Conservation (phyloP, 2,888 invertebrate species). For the Perizoma affinitatum region DNA sequence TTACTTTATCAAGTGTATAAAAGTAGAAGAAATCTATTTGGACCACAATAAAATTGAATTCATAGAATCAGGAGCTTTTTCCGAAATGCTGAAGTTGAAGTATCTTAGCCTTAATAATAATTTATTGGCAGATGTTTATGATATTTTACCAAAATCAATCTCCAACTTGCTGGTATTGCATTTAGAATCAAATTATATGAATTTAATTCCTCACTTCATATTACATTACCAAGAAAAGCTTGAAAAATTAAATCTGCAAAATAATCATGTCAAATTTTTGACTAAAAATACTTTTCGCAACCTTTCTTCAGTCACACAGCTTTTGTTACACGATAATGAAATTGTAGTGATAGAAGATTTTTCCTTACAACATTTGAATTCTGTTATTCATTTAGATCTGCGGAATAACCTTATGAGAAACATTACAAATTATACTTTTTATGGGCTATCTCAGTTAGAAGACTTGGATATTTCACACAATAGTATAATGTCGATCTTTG, state of each 20-base stretch:
- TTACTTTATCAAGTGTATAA: conserved; percentile 90
- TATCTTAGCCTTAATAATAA: conserved; percentile 94
- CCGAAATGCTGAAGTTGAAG: conserved; percentile 88
- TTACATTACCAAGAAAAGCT: conserved; percentile 91
- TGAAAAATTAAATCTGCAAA: conserved; percentile 91
- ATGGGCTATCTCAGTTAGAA: conserved; percentile 89
- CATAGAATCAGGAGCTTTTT: conserved; percentile 92
- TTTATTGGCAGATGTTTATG: conserved; percentile 88
- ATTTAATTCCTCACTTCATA: conserved; percentile 89
- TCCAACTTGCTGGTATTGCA: conserved; percentile 90
- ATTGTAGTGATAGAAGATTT: conserved; percentile 92
- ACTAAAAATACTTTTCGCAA: conserved; percentile 90
- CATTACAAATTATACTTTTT: conserved; percentile 89
- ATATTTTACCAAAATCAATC: conserved; percentile 89
- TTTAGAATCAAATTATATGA: conserved; percentile 90
- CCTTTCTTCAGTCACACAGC: conserved; percentile 88
- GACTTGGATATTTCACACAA: conserved; percentile 91
- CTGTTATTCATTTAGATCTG: conserved; percentile 90
- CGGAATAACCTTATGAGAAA: conserved; percentile 89
- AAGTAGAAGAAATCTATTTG: conserved; percentile 91
- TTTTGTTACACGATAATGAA: conserved; percentile 91
- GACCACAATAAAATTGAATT: conserved; percentile 93
- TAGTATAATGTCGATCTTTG: conserved; percentile 86
- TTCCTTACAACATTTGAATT: conserved; percentile 90
- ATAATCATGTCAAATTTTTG: conserved; percentile 89